Evolutionary conservation across 2,113 vertebrate species (phyloP).

Genomic region (Callopanchax toddi): DNA sequence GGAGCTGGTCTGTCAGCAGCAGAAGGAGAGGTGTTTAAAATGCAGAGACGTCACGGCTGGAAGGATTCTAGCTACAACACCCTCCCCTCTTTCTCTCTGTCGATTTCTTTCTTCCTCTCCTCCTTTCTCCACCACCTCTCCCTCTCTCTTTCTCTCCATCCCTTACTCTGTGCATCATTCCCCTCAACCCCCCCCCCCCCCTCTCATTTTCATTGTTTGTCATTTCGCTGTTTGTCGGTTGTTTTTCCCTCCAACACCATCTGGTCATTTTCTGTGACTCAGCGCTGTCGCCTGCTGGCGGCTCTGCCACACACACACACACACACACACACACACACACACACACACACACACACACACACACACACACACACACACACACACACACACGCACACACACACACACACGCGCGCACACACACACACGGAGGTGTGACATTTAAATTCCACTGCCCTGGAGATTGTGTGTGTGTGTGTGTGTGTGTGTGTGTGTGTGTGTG

Average conservation of each 20-base stretch:
- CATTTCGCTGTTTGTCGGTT: not conserved
- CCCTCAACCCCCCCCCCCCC: not conserved
- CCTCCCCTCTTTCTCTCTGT: not conserved
- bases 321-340: conserved; percentile 6
- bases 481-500: conserved; percentile 20
- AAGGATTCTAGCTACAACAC: conserved; percentile 62
- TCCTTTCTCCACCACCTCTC: not conserved
- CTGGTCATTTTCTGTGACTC: conserved; percentile 77
- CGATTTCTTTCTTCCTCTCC: conserved; percentile 1
- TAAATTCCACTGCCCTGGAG: conserved; percentile 21
- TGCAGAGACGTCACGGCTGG: conserved; percentile 73
- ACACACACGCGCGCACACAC: conserved; percentile 25
- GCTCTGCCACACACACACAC: conserved; percentile 31
- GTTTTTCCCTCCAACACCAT: conserved; percentile 56
- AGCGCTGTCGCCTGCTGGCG: conserved; percentile 57
- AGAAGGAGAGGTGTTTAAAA: conserved; percentile 76
- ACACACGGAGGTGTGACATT: conserved; percentile 29
- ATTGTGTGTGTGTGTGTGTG: conserved; percentile 15
- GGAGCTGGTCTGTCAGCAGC: conserved; percentile 49
- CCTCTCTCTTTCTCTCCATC: not conserved
- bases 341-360: conserved; percentile 13
- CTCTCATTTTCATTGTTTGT: not conserved
- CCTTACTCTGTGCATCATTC: too few relatives aligned
- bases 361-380: conserved; percentile 19
- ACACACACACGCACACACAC: conserved; percentile 22